phyloP scores from a whole-genome alignment of 2,113 vertebrate species.

The Clarias batrachus region DNA sequence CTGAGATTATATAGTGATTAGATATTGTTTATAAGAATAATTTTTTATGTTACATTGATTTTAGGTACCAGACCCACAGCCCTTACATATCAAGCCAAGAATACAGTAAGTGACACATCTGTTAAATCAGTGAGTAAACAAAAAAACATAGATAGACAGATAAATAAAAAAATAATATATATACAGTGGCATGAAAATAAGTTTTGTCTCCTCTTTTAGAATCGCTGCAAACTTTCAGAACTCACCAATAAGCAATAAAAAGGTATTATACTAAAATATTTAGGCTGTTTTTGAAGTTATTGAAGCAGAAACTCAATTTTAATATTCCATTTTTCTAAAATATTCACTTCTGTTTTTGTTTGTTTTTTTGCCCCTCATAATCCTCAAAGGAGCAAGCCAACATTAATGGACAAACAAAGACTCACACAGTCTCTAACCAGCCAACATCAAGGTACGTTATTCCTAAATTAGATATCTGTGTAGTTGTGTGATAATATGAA shows the following conservation, averaged over 20 bases:
- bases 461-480: background rate
- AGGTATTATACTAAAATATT: conserved; percentile 50
- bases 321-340: background rate
- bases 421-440: background rate
- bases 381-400: conserved; percentile 40
- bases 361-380: background rate
- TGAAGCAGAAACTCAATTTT: background rate
- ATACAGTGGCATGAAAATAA: background rate
- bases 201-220: conserved; percentile 49
- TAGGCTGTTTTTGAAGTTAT: background rate
- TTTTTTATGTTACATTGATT: background rate
- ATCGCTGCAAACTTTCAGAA: conserved; percentile 65
- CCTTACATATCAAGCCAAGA: conserved; percentile 54
- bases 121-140: background rate
- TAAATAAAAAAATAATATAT: background rate
- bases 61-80: conserved; percentile 32
- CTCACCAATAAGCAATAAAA: conserved; percentile 23
- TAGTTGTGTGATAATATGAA: background rate
- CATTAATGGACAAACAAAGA: conserved; percentile 36
- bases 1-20: background rate
- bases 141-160: background rate
- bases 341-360: background rate
- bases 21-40: background rate
- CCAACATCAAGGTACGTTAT: conserved; percentile 52
- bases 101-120: conserved; percentile 53